Conservation (phyloP, 2,113 vertebrate species). For the Chaetodon trifascialis region DNA sequence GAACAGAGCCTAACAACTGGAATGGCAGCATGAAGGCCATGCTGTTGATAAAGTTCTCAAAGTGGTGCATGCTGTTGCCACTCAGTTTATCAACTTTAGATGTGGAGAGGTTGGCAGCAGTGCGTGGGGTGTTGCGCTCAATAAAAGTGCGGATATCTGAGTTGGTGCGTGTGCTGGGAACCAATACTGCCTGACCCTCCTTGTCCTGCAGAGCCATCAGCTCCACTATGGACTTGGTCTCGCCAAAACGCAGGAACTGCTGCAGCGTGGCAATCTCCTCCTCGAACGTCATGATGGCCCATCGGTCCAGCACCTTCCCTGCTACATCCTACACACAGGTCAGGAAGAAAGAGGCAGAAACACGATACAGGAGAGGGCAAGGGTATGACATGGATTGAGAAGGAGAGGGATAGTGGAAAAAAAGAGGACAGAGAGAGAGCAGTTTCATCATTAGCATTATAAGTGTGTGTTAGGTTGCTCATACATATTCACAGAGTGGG, state of each 20-base stretch:
- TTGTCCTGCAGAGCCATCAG: slow-evolving; percentile 98
- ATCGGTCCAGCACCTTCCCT: slow-evolving; percentile 96
- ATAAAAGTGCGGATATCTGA: slow-evolving; percentile 97
- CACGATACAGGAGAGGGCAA: not conserved
- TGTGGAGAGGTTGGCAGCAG: slow-evolving; percentile 70
- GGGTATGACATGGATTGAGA: slow-evolving; percentile 15
- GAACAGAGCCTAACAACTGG: slow-evolving; percentile 92
- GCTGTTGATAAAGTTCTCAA: slow-evolving; percentile 95
- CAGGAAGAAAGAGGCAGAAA: not conserved
- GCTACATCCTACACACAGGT: slow-evolving; percentile 89
- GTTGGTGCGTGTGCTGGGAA: slow-evolving; percentile 89
- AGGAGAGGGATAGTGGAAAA: slow-evolving; percentile 10
- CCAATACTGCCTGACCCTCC: slow-evolving; percentile 90
- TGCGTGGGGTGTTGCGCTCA: slow-evolving; percentile 90
- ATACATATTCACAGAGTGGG: slow-evolving; percentile 64
- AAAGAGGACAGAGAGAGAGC: slow-evolving; percentile 27
- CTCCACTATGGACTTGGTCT: slow-evolving; percentile 98
- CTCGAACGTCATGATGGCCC: slow-evolving; percentile 97
- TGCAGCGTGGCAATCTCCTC: slow-evolving; percentile 96
- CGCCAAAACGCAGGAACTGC: slow-evolving; percentile 98
- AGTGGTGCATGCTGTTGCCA: slow-evolving; percentile 88
- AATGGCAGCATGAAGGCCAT: slow-evolving; percentile 97
- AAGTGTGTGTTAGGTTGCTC: slow-evolving; percentile 52
- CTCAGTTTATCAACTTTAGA: slow-evolving; percentile 88
- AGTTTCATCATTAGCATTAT: slow-evolving; percentile 69